Base-by-base conservation (phyloP, 2,888 invertebrate species). In the Chrysodeixis includens region DNA sequence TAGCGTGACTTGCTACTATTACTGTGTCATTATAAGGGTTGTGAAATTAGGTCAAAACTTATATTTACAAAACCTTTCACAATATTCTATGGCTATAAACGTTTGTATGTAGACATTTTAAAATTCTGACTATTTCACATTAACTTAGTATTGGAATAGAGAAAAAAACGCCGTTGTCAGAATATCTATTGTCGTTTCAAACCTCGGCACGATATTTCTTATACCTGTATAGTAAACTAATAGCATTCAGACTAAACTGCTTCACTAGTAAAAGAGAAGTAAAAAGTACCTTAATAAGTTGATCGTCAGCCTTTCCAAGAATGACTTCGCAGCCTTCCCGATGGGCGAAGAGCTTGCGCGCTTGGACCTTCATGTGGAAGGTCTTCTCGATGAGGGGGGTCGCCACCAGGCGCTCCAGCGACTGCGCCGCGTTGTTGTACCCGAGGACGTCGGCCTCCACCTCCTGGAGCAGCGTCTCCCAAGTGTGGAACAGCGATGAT, bases 401-500 rank as follows among this genome's bases (percentile, higher is more conserved):
- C 30, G 98, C 97, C 66, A 98, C 97, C 88, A 97, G 96, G 60
- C 97, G 95, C 66, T 97, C 97, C 66, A 98, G 95, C 30, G 98
- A 97, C 35, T 97, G 96, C 9, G 98, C 97, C 72, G 98, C 97
- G 88, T 98, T 98, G 86, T 97, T 97, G 92, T 98, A 97, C 54
- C 98, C 97, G 87, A 98, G 96, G 20, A 98, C 98, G 89, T 98
- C 98, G 46, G 98, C 97, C 93, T 98, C 98, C 71, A 98, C 98
- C 91, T 98, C 98, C 89, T 98, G 98, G 68, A 98, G 96, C 69
- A 98, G 95, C 71, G 97, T 97, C 93, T 98, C 98, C 98, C 98
- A 98, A 69, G 97, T 97, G 89, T 98, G 97, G 92, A 98, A 98
- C 85, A 98, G 96, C 53, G 97, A 97, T 1, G 95, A 95, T 62